Percentiles rank a stretch among this genome's conserved stretches.
Conservation (phyloP, 2,888 invertebrate species). For the Ceratothoa steindachneri region DNA sequence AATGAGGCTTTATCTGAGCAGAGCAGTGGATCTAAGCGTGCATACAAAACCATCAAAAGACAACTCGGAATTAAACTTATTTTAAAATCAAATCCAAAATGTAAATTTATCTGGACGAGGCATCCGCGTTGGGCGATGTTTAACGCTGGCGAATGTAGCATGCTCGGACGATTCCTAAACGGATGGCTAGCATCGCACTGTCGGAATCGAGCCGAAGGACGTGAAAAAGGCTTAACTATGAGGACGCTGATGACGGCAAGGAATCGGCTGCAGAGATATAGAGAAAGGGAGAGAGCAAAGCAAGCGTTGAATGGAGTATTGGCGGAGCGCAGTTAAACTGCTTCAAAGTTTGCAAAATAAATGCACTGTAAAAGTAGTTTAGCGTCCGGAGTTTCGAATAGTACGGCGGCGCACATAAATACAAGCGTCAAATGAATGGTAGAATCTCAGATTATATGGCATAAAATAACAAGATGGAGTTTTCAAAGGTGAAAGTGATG, state of each 20-base stretch:
- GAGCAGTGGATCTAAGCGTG: neutral
- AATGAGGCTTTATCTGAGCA: neutral
- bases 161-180: neutral
- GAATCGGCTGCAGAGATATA: neutral
- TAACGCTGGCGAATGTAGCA: neutral
- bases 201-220: no score
- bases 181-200: no score
- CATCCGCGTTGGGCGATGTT: neutral
- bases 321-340: neutral
- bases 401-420: neutral
- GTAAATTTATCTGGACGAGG: neutral
- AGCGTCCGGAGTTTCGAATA: neutral
- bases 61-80: neutral
- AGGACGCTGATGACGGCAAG: no score
- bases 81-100: neutral
- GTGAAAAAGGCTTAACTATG: no score
- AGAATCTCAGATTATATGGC: neutral
- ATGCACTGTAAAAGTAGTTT: neutral
- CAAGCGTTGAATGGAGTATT: neutral
- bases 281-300: neutral
- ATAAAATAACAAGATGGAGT: neutral
- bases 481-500: neutral
- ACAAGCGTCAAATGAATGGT: neutral
- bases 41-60: neutral
- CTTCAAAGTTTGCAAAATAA: neutral